These are phyloP conservation scores for Trachelipus rathkii DNA, from an alignment of 1,140 invertebrate species.

Conservation along the genomic window DNA sequence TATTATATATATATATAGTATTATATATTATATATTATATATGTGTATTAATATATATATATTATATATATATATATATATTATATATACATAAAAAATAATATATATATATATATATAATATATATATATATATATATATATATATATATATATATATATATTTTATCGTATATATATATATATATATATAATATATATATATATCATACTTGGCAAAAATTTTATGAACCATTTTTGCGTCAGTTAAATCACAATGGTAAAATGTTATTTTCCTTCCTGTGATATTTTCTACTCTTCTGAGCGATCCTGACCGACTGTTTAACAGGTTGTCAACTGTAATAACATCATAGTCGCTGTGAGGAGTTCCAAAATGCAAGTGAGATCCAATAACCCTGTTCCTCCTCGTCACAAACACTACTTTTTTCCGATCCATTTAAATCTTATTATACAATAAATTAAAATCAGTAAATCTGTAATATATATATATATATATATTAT, in stretches of 20 bases:
- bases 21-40: too few species aligned
- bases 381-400: conserved; percentile 94
- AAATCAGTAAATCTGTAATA: too few species aligned
- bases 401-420: conserved; percentile 80
- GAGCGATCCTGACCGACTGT: conserved; percentile 57
- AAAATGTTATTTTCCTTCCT: conserved; percentile 69
- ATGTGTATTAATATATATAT: background rate
- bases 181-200: conserved; percentile 4
- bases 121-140: conserved; percentile 15
- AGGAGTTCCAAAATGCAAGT: conserved; percentile 86
- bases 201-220: conserved; percentile 62
- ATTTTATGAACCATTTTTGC: conserved; percentile 62
- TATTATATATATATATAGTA: too few species aligned
- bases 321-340: conserved; percentile 75
- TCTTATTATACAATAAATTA: too few species aligned
- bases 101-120: conserved; percentile 5
- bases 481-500: too few species aligned
- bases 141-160: background rate
- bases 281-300: conserved; percentile 74
- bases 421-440: conserved; percentile 27
- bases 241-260: conserved; percentile 72
- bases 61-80: conserved; percentile 12
- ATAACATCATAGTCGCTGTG: conserved; percentile 69
- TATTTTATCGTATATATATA: conserved; percentile 17
- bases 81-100: too few species aligned